Evolutionary conservation across 1,140 invertebrate genomes (phyloP), one percentile per base, ranked within the genome.

Genomic region (Acyrthosiphon pisum): DNA sequence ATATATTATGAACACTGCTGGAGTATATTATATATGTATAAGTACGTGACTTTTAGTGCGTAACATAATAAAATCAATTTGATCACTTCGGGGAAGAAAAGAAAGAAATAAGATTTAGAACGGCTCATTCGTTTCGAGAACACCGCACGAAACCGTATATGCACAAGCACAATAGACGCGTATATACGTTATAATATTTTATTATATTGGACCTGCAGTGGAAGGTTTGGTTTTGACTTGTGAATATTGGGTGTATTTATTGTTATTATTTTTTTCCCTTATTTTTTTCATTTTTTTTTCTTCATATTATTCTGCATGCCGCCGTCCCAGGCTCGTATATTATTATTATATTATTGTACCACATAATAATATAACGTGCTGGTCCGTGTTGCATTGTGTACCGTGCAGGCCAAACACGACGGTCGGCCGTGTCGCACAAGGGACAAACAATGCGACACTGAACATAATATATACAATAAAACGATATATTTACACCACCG

Each of bases 61-160:
- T 89, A 37, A 56, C 48, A 89, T 26, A 89, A 89, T 89, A 56
- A 89, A 56, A 89, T 56, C 48, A 11, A 26, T 89, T 37, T 41
- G 88, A 53, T 89, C 88, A 37, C n/a, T 89, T 56, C n/a, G 88
- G 23, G 48, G n/a, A 53, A 89, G 88, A 89, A 56, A 89, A 89
- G 50, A 89, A 56, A 56, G 44, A 86, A 46, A 86, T 30, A 86
- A 46, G 48, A 56, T 89, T 89, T 89, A 89, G 23, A 89, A 89
- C n/a, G 50, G 53, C 48, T 56, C 48, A 26, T 53, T 56, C 50
- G 22, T 53, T 53, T 89, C 22, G 87, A 53, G 87, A 56, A 89
- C n/a, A 23, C 44, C 41, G 22, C 88, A 56, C 48, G 35, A 41
- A 11, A 89, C 50, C 30, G 8, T 56, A 53, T 26, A 30, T 20